Base-by-base conservation (phyloP, 1,140 invertebrate species). In the Neuroterus valhalla region DNA sequence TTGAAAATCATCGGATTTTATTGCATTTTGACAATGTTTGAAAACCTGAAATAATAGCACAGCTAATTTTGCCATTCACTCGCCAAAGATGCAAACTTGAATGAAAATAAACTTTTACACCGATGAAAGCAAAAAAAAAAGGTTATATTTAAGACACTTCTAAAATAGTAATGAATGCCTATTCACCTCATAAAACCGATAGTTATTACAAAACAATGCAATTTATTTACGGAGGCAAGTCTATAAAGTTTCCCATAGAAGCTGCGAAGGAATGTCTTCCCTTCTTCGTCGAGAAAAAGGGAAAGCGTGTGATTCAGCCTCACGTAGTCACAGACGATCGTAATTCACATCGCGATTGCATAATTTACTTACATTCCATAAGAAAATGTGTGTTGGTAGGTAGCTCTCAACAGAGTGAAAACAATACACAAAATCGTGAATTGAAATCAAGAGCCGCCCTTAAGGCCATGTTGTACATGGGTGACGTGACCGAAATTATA, bases 271-370 rank as follows among this genome's bases (percentile, higher is more conserved):
- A 31, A 62, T 62, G 23, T 62, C 14, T 62, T 62, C 55, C 26
- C 21, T 62, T 62, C 55, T 62, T 62, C 55, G 21, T 62, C 31
- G 21, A 62, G 55, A 62, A 62, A 62, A 62, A 62, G 55, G 55
- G 55, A 62, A 62, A 62, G 55, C 55, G 55, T 62, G 55, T 23
- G 55, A 62, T 62, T 62, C 55, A 62, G 21, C 55, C 48, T 50
- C 48, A 19, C 48, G 21, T 50, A 50, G 48, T 50, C 23, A 62
- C 8, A 62, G 55, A 8, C 31, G 31, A 62, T 62, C 55, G 55
- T 62, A 62, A 31, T 62, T 48, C 17, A 48, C 46, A 48, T 48
- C 15, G n/a, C n/a, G 46, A 62, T 62, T 62, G 55, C 55, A 62
- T 62, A 62, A 62, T 62, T 31, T 26, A 62, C 5, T 38, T 62